Evolutionary conservation across 2,113 vertebrate genomes (phyloP).

Genomic region (Bagarius yarrelli): DNA sequence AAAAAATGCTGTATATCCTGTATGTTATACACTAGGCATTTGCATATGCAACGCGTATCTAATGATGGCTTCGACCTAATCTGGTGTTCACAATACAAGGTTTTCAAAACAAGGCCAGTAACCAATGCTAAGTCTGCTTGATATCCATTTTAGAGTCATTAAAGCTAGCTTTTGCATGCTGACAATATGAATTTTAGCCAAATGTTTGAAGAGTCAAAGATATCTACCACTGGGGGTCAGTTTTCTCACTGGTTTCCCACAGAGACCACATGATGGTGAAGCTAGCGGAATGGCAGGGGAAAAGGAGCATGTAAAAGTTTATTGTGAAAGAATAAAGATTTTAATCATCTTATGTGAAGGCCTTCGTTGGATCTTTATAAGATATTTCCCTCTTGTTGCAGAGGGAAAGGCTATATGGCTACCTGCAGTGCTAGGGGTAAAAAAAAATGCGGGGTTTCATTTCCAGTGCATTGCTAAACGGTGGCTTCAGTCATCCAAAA

Average conservation of each 20-base stretch:
- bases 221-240: slow-evolving; percentile 83
- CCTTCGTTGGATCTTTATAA: slow-evolving; percentile 9
- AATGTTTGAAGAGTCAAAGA: slow-evolving; percentile 89
- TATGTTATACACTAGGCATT: not conserved
- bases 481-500: slow-evolving; percentile 54
- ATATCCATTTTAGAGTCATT: slow-evolving; percentile 56
- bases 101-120: slow-evolving; percentile 39
- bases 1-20: not conserved
- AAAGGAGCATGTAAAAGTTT: slow-evolving; percentile 43
- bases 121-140: slow-evolving; percentile 40
- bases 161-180: slow-evolving; percentile 62
- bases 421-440: slow-evolving; percentile 70
- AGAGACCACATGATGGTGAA: slow-evolving; percentile 71
- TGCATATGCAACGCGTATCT: not conserved
- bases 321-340: slow-evolving; percentile 52
- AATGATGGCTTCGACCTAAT: not conserved
- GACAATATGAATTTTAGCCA: slow-evolving; percentile 80
- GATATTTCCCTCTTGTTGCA: slow-evolving; percentile 51
- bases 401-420: slow-evolving; percentile 65
- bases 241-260: slow-evolving; percentile 87
- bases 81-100: not conserved
- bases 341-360: slow-evolving; percentile 46
- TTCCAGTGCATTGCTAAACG: slow-evolving; percentile 62
- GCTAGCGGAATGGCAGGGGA: slow-evolving; percentile 61
- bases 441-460: slow-evolving; percentile 58